Evolutionary conservation across 2,113 vertebrate species (phyloP).

Genomic region (Otus sunia): DNA sequence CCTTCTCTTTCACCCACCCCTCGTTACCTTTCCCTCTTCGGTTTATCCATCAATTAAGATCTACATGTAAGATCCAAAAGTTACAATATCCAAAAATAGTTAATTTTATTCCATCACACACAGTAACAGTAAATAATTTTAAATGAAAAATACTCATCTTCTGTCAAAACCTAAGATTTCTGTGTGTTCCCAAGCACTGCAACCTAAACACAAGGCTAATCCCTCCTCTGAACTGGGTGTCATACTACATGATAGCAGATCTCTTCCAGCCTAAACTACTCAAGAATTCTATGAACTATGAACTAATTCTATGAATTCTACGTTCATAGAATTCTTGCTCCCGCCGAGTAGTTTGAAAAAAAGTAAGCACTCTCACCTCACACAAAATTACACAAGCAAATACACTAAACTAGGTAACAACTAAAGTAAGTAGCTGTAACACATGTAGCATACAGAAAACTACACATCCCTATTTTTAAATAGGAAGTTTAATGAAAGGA

Average conservation of each 20-base stretch:
- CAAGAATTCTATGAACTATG: background rate
- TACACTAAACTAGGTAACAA: background rate
- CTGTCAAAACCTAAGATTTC: background rate
- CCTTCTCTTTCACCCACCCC: background rate
- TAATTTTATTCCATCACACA: background rate
- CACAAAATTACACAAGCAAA: background rate
- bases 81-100: background rate
- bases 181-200: background rate
- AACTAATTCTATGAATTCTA: no score
- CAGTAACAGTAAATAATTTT: background rate
- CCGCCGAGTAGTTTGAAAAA: background rate
- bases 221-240: background rate
- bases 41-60: background rate
- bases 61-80: background rate
- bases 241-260: background rate
- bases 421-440: background rate
- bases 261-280: background rate
- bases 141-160: background rate
- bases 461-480: background rate
- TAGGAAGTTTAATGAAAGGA: background rate
- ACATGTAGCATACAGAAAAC: background rate
- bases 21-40: background rate
- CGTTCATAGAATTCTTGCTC: rapidly evolving
- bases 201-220: background rate
- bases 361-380: background rate